Conservation (phyloP, 2,113 vertebrate species). For the Natator depressus region DNA sequence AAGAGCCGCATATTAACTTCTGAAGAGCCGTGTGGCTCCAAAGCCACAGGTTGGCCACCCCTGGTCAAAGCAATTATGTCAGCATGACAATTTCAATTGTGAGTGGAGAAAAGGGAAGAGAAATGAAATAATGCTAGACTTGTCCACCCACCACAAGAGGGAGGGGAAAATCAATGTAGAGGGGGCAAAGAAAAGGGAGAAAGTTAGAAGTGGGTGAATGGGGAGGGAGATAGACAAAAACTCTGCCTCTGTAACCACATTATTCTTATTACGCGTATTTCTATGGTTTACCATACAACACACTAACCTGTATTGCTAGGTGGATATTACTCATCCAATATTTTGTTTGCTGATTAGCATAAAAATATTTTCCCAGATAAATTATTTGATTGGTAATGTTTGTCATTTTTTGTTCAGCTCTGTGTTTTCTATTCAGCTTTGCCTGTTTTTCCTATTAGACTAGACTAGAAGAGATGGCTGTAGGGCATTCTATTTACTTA, state of each 20-base stretch:
- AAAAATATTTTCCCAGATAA: background rate
- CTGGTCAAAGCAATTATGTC: background rate
- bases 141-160: background rate
- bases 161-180: background rate
- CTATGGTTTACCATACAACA: background rate
- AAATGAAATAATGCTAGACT: accelerated
- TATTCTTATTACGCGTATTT: background rate
- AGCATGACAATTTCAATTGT: background rate
- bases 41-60: too few relatives aligned
- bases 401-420: background rate
- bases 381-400: background rate
- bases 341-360: background rate
- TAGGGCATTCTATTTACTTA: background rate
- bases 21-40: too few relatives aligned
- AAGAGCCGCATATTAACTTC: too few relatives aligned
- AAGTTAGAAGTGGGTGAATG: background rate
- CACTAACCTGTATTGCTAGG: background rate
- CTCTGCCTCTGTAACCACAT: background rate
- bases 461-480: accelerated
- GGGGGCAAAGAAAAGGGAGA: background rate
- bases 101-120: background rate
- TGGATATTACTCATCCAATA: background rate
- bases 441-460: background rate
- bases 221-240: background rate
- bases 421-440: background rate